These are phyloP conservation scores for Drosophila niveifrons DNA, from an alignment of 2,888 invertebrate genomes.

Conservation along the genomic window DNA sequence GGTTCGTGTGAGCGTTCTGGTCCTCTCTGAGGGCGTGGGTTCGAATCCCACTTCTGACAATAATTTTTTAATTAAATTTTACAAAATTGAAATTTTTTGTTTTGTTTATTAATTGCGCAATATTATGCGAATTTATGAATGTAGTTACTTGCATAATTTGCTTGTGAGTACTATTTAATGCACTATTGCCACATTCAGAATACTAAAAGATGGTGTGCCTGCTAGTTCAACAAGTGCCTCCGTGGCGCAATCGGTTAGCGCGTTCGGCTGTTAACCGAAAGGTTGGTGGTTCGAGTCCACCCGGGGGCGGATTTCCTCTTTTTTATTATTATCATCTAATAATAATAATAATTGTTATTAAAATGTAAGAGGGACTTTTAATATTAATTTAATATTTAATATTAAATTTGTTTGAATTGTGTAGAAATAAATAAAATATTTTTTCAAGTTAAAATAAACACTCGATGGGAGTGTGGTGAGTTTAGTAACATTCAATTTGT, in stretches of 20 bases:
- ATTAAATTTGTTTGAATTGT: too few species aligned
- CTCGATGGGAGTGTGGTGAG: slow-evolving; percentile 9
- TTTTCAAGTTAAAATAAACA: neutral
- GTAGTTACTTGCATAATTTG: neutral
- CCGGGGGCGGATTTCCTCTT: slow-evolving; percentile 91
- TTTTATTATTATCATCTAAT: neutral
- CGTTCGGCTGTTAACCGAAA: slow-evolving; percentile 99
- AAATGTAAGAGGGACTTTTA: too few species aligned
- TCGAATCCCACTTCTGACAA: slow-evolving; percentile 83
- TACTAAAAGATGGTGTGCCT: slow-evolving; percentile 21
- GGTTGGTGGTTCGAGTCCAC: slow-evolving; percentile 99
- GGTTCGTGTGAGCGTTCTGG: slow-evolving; percentile 80
- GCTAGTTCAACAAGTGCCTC: slow-evolving; percentile 73
- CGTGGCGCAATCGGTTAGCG: slow-evolving; percentile 98
- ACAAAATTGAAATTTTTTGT: neutral
- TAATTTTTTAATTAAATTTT: slow-evolving; percentile 43
- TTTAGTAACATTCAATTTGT: neutral
- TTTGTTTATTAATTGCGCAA: too few species aligned
- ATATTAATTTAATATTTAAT: neutral
- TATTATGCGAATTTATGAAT: neutral
- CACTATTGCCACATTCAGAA: neutral
- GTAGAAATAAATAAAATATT: too few species aligned
- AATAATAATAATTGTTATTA: too few species aligned
- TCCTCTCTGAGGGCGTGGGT: slow-evolving; percentile 84
- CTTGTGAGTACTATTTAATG: neutral